Evolutionary conservation across 2,888 invertebrate species (phyloP), one percentile per base, ranked within the genome.

Genomic region (Agrochola lota): DNA sequence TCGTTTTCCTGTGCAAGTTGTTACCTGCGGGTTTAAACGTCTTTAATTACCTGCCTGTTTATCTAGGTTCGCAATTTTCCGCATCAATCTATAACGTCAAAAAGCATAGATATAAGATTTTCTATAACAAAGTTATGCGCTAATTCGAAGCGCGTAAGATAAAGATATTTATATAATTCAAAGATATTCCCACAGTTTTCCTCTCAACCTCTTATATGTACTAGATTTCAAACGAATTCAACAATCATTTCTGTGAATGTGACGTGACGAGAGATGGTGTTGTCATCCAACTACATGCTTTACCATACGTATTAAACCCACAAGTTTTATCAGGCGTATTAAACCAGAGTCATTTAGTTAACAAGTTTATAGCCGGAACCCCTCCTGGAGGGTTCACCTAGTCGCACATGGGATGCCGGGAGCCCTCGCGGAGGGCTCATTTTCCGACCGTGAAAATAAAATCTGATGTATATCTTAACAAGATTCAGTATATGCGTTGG

Each of bases 11-110:
- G 30, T 11, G 55, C 26, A 63, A 46, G 60, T 52, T 74, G 30
- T 85, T 71, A 78, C 77, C 7, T 30, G 46, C 12, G 79, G 79
- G 78, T 83, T 78, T 82, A 78, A 75, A 74, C 72, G n/a, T 20
- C 40, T 67, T 59, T 73, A 62, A 66, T 81, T 73, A 64, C 46
- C 15, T 46, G 0, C 15, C 8, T 67, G 52, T 84, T 64, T 46
- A 43, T 49, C 46, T 62, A 52, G 7, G 7, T 30, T 17, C 1
- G 15, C 20, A 52, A 64, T 84, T 78, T 85, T 75, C 74, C 30
- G 40, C 71, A 57, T 2, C 6, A 15, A n/a, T 26, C 7, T 40
- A 20, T 35, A 20, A n/a, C 23, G n/a, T 68, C 60, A 20, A n/a
- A 59, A 60, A 49, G 3, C n/a, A 52, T 23, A 40, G 17, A 52